phyloP scores from a whole-genome alignment of 2,797 vertebrate species.

The Pteropus rufus region DNA sequence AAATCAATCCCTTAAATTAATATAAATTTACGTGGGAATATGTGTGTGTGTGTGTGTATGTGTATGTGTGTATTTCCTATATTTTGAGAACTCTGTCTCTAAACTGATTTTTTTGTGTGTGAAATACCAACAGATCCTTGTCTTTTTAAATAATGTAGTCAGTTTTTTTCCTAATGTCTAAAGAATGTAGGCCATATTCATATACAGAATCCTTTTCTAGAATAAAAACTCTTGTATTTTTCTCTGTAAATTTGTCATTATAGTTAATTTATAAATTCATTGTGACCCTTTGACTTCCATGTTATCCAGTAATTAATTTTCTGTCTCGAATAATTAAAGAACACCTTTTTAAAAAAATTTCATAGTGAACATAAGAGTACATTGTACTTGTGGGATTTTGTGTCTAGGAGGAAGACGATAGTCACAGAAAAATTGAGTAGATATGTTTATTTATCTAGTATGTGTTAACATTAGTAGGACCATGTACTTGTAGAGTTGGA shows the following conservation, averaged over 20 bases:
- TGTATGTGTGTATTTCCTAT: not conserved
- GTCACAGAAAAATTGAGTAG: not conserved
- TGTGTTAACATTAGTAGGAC: not conserved
- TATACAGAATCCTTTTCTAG: not conserved
- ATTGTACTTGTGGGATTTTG: not conserved
- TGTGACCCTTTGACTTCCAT: not conserved
- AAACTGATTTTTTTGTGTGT: not conserved
- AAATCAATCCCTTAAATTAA: not conserved
- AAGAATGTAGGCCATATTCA: not conserved
- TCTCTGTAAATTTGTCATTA: not conserved
- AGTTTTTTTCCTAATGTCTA: not conserved
- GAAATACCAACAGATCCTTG: not conserved
- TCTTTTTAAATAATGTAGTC: not conserved
- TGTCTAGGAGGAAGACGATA: not conserved
- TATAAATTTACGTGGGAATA: not conserved
- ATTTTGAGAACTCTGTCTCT: not conserved
- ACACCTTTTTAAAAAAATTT: not conserved
- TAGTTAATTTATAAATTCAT: not conserved
- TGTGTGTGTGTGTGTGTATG: too few relatives aligned
- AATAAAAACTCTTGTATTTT: not conserved
- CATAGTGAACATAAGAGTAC: not conserved
- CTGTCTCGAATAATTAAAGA: not conserved
- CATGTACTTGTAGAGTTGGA: not conserved
- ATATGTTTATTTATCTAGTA: not conserved
- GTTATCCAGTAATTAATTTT: not conserved